Percentiles rank a stretch among this genome's conserved stretches.
Conservation (phyloP, 2,113 vertebrate genomes). For the Podilymbus podiceps region DNA sequence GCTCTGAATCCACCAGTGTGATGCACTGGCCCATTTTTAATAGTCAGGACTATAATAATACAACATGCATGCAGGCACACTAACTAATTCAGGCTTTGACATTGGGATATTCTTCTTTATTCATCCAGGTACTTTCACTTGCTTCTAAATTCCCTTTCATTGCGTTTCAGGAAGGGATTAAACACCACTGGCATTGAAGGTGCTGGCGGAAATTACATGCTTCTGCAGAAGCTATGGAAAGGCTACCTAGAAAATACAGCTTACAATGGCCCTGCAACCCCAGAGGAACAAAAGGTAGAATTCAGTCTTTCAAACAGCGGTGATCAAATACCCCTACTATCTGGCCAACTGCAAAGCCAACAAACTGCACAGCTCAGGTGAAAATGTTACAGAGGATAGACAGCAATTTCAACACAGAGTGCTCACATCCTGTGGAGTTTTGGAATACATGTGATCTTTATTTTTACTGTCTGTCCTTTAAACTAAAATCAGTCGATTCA, state of each 20-base stretch:
- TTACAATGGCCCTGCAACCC: neutral
- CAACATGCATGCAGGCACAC: neutral
- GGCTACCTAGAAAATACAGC: neutral
- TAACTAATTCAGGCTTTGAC: neutral
- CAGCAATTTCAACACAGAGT: neutral
- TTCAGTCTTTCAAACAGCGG: neutral
- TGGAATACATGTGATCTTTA: neutral
- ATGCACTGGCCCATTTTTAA: neutral
- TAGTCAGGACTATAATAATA: slow-evolving; percentile 4
- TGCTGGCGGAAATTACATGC: neutral
- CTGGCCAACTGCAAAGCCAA: neutral
- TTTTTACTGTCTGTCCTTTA: neutral
- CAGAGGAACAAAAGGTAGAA: neutral
- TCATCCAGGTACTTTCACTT: neutral
- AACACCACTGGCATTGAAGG: neutral
- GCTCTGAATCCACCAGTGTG: neutral
- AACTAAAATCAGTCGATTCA: neutral
- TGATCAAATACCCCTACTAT: neutral
- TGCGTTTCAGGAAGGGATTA: neutral
- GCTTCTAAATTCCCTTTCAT: neutral
- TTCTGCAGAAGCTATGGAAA: neutral
- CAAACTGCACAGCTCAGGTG: neutral
- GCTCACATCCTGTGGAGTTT: neutral
- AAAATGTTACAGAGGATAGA: neutral
- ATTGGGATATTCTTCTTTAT: neutral